A percentile compares a stretch with the other conserved stretches of the same genome.
Conservation (phyloP, 2,113 vertebrate genomes). For the Dissostichus mawsoni region DNA sequence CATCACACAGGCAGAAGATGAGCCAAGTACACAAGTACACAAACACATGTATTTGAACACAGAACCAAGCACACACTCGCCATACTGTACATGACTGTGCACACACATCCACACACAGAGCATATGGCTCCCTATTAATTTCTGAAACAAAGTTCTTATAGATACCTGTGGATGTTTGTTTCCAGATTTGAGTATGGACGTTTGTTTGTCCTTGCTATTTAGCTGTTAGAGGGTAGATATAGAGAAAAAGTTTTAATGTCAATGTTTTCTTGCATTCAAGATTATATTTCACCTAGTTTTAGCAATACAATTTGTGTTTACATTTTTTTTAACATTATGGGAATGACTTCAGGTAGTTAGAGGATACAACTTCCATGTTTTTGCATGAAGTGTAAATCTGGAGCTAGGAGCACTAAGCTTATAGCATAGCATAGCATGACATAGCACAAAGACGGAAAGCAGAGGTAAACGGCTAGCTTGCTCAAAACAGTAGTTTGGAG, state of each 20-base stretch:
- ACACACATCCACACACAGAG: conserved; percentile 1
- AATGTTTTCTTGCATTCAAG: background rate
- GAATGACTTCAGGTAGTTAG: background rate
- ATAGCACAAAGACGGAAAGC: background rate
- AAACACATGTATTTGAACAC: conserved; percentile 3
- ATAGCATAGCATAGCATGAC: background rate
- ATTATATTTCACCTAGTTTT: background rate
- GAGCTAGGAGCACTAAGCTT: background rate
- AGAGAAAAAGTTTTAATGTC: no score
- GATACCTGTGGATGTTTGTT: background rate
- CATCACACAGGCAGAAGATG: conserved; percentile 46
- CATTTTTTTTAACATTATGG: background rate
- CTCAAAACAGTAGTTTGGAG: background rate
- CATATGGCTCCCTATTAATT: conserved; percentile 28
- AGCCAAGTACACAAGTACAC: conserved; percentile 26
- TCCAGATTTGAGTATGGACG: background rate
- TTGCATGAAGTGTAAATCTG: background rate
- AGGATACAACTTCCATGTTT: background rate
- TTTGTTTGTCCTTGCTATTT: conserved; percentile 9
- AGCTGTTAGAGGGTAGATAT: background rate
- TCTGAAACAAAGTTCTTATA: background rate
- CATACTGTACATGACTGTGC: background rate
- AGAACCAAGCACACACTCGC: background rate
- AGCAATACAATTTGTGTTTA: background rate
- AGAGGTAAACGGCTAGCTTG: background rate